Percentiles rank a stretch among this genome's conserved stretches.
Evolutionary conservation across 2,113 vertebrate species (phyloP).

Genomic region (Caranx melampygus): DNA sequence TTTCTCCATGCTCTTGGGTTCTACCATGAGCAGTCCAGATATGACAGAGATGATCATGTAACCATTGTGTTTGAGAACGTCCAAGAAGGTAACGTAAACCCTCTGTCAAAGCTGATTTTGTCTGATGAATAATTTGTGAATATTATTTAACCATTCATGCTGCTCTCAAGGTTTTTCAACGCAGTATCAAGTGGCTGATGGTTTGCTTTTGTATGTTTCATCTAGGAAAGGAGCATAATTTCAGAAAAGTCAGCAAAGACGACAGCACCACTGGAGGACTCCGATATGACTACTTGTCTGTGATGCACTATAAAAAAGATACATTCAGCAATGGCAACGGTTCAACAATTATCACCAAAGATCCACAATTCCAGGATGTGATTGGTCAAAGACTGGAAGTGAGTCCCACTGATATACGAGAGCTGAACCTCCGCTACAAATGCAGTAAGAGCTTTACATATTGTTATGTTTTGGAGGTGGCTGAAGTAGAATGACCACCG

Average conservation of each 20-base stretch:
- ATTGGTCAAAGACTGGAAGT: no score
- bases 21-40: slow-evolving; percentile 90
- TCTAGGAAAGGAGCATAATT: slow-evolving; percentile 18
- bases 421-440: slow-evolving; percentile 83
- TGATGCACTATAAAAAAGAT: slow-evolving; percentile 88
- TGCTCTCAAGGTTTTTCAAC: neutral
- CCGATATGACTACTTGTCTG: slow-evolving; percentile 73
- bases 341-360: slow-evolving; percentile 88
- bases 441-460: slow-evolving; percentile 85
- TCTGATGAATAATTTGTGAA: neutral
- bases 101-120: neutral
- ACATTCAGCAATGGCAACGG: slow-evolving; percentile 84
- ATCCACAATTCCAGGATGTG: slow-evolving; percentile 82
- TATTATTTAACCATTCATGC: neutral
- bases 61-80: slow-evolving; percentile 85
- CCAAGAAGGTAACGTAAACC: slow-evolving; percentile 74
- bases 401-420: slow-evolving; percentile 85
- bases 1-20: slow-evolving; percentile 91
- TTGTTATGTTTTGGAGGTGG: no score
- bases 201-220: slow-evolving; percentile 17
- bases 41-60: slow-evolving; percentile 87
- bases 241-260: neutral
- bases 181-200: neutral
- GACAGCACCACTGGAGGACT: slow-evolving; percentile 17
- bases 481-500: no score